phyloP scores from a whole-genome alignment of 2,113 vertebrate genomes.

The Indicator indicator region DNA sequence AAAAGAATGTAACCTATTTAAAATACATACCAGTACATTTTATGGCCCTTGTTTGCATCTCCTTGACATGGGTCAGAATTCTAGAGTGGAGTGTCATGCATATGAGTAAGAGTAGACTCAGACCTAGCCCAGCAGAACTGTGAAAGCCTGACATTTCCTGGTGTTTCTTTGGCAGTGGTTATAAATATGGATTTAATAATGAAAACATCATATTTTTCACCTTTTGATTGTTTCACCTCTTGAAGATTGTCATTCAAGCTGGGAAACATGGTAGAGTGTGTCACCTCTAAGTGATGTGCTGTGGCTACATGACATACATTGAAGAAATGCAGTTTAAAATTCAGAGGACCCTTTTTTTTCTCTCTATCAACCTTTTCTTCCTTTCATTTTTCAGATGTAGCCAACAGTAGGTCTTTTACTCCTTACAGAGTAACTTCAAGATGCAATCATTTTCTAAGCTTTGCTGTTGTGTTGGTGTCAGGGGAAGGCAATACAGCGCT shows the following conservation, averaged over 20 bases:
- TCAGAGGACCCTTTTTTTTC: not conserved
- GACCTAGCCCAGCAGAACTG: not conserved
- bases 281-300: not conserved
- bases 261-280: not conserved
- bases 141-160: not conserved
- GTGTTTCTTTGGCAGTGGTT: not conserved
- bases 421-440: not conserved
- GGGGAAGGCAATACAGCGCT: not conserved
- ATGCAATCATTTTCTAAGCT: not conserved
- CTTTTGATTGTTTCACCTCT: not conserved
- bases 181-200: not conserved
- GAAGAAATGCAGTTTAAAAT: not conserved
- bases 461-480: not conserved
- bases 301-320: not conserved
- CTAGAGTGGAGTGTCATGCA: rapidly evolving
- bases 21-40: not conserved
- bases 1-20: not conserved
- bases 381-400: not conserved
- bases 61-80: not conserved
- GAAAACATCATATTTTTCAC: not conserved
- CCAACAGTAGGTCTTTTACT: not conserved
- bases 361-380: not conserved
- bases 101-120: not conserved
- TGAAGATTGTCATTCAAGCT: not conserved
- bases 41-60: not conserved